Evolutionary conservation across 2,113 vertebrate genomes (phyloP), one percentile per base, ranked within the genome.

Genomic region (Phycodurus eques): DNA sequence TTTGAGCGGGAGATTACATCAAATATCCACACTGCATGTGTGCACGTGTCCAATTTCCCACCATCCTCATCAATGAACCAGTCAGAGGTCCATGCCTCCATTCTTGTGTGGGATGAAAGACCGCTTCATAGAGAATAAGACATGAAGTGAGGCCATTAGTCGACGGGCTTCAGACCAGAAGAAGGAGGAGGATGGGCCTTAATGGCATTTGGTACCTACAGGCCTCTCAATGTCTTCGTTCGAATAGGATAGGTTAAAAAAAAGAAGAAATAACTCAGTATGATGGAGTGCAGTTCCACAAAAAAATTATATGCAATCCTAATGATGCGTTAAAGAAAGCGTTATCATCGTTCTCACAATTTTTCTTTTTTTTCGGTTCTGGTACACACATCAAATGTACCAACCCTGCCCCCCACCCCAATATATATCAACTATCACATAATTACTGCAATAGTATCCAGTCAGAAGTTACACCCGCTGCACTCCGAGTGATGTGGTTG

Each of bases 91-190:
- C 80, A 60, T 2, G 67, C 66, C 78, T 88, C 80, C 78, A 85
- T 87, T 84, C 88, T 74, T 54, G 71, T 51, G 74, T 47, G 56
- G 77, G 85, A 87, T 88, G 77, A 90, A 88, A 87, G 80, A 79
- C 70, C 44, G 60, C 85, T 86, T 88, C 88, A 88, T 75, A 90
- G 71, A 88, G 89, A 90, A 92, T 90, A 89, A 87, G 66, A 87
- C 86, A 91, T 91, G 88, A 90, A 80, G 76, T 63, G 72, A 85
- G 82, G 79, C 89, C 86, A 92, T 91, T 92, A 91, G 86, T 81
- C 72, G 60, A 68, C 62, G 60, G 82, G 74, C 83, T 81, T 78
- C 78, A 86, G 83, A 85, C 83, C 82, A 84, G 82, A 80, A 75
- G 84, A 88, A 80, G 80, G 86, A 80, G 81, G 74, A 90, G 86